Conservation (phyloP, 1,140 invertebrate species). For the Solenopsis invicta region DNA sequence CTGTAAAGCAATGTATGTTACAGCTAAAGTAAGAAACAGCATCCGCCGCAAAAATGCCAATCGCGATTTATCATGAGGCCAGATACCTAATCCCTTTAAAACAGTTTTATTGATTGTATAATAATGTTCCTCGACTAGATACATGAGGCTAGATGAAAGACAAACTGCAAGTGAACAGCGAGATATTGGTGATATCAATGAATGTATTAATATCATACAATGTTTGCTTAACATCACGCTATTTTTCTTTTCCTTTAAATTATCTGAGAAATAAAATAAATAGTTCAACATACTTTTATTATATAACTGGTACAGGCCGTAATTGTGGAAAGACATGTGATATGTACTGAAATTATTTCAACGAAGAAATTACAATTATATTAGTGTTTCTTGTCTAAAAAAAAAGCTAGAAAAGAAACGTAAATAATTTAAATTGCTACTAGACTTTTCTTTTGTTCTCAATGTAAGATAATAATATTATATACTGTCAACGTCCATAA, state of each 20-base stretch:
- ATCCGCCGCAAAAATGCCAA: not conserved
- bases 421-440: constrained; percentile 11
- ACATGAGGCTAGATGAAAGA: constrained; percentile 7
- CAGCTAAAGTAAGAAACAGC: not conserved
- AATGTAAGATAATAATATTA: not conserved
- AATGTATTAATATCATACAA: not conserved
- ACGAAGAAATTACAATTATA: not conserved
- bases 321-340: not conserved
- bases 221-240: not conserved
- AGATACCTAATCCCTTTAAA: constrained; percentile 13
- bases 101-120: constrained; percentile 1
- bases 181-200: not conserved
- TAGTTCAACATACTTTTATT: not conserved
- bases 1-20: not conserved
- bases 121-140: constrained; percentile 16
- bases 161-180: not conserved
- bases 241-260: not conserved
- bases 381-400: not conserved
- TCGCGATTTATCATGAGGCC: constrained; percentile 31
- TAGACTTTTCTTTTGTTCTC: not conserved
- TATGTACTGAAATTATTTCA: not conserved
- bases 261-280: not conserved
- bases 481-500: not conserved
- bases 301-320: not conserved
- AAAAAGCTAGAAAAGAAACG: not conserved